phyloP scores from a whole-genome alignment of 2,888 invertebrate species.

The Noctua janthe region DNA sequence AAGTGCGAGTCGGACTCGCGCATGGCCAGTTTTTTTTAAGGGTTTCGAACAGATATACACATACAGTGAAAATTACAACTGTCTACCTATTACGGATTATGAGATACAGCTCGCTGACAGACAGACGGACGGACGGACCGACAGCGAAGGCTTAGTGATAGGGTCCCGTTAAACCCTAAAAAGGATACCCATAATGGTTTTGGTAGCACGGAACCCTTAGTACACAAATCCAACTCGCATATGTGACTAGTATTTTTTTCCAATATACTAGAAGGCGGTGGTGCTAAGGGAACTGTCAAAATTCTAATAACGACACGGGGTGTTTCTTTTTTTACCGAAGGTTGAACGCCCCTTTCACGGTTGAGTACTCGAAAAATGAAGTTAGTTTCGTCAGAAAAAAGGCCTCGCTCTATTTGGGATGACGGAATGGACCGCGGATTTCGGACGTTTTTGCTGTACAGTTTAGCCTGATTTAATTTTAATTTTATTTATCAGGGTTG shows the following conservation, averaged over 20 bases:
- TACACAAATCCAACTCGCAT: not conserved
- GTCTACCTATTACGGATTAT: no score
- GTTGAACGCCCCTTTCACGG: conserved; percentile 59
- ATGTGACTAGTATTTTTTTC: conserved; percentile 29
- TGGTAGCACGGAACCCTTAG: not conserved
- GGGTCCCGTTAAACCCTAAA: no score
- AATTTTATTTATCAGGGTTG: conserved; percentile 27
- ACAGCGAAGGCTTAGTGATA: no score
- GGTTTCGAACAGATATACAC: no score
- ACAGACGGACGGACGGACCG: no score
- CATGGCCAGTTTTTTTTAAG: no score
- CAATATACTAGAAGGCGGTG: conserved; percentile 55
- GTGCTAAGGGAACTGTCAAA: conserved; percentile 61
- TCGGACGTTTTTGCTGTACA: conserved; percentile 16
- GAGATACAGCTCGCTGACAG: no score
- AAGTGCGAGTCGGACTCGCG: no score
- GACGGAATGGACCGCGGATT: conserved; percentile 34
- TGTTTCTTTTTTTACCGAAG: conserved; percentile 51
- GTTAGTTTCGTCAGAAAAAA: conserved; percentile 58
- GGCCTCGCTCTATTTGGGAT: conserved; percentile 43
- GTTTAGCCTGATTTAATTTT: conserved; percentile 37
- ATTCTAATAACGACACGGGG: conserved; percentile 64
- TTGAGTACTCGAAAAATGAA: conserved; percentile 63
- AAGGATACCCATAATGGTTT: no score
- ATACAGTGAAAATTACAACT: no score